Evolutionary conservation across 2,113 vertebrate species (phyloP).

Genomic region (Podarcis cretensis): DNA sequence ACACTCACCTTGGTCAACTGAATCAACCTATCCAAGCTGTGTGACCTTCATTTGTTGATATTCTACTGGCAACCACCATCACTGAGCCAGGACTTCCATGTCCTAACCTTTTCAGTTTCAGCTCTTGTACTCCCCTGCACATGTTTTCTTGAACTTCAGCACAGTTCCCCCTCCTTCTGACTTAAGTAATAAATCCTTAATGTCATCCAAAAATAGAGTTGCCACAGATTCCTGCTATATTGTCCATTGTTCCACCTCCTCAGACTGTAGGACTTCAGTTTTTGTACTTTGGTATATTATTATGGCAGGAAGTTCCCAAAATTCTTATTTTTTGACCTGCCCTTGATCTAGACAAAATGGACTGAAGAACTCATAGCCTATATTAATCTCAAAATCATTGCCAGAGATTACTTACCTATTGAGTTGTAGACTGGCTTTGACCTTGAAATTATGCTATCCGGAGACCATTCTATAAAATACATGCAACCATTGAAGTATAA

Average conservation of each 20-base stretch:
- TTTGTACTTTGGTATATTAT: background rate
- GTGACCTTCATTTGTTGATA: background rate
- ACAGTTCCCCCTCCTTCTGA: background rate
- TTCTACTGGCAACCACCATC: background rate
- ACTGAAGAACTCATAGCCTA: conserved; percentile 20
- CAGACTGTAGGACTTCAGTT: background rate
- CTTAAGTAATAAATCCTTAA: background rate
- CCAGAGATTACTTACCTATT: conserved; percentile 20
- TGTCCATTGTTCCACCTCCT: background rate
- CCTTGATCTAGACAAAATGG: conserved; percentile 24
- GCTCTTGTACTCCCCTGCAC: background rate
- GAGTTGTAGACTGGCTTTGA: conserved; percentile 17
- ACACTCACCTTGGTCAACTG: background rate
- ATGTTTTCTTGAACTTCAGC: background rate
- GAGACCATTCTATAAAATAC: conserved; percentile 23
- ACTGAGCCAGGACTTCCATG: too few relatives aligned
- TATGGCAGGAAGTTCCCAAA: background rate
- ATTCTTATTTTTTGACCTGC: background rate
- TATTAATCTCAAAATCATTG: conserved; percentile 15
- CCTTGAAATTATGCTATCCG: conserved; percentile 20
- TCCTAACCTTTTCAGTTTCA: background rate
- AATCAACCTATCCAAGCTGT: background rate
- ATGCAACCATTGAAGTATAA: background rate
- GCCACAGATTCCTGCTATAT: background rate
- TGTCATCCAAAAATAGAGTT: background rate